These are phyloP conservation scores for Podarcis cretensis DNA, from an alignment of 2,113 vertebrate genomes.

Conservation along the genomic window DNA sequence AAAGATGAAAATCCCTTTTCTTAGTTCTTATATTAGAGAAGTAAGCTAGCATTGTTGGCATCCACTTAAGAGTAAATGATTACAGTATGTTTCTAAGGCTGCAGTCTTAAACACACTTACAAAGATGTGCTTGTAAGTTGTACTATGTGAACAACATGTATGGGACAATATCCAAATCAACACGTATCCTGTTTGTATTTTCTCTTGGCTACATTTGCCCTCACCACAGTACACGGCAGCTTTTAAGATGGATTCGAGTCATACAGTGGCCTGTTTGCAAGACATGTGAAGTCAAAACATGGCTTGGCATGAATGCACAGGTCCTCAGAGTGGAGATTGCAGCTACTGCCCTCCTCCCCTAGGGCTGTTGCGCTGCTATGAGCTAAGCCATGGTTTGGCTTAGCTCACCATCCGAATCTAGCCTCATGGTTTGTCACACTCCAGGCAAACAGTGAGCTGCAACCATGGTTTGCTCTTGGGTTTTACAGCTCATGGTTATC, in stretches of 20 bases:
- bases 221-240: background rate
- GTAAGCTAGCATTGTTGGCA: slow-evolving; percentile 21
- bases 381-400: too few species aligned
- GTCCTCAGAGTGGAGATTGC: too few species aligned
- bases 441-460: too few species aligned
- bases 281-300: too few species aligned
- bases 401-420: too few species aligned
- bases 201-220: background rate
- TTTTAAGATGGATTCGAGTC: background rate
- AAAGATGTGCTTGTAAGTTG: slow-evolving; percentile 14
- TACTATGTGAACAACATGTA: slow-evolving; percentile 18
- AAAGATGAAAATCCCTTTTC: slow-evolving; percentile 28
- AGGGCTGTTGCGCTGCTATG: too few species aligned
- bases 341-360: too few species aligned
- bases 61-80: slow-evolving; percentile 37
- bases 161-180: background rate
- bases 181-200: background rate
- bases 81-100: slow-evolving; percentile 9
- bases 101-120: background rate
- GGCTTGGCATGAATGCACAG: too few species aligned
- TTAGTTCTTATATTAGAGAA: slow-evolving; percentile 36
- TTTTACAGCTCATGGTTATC: too few species aligned
- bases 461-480: too few species aligned
- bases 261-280: background rate
- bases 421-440: too few species aligned